Evolutionary conservation across 2,113 vertebrate species (phyloP).

Genomic region (Corythornis madagascariensis): DNA sequence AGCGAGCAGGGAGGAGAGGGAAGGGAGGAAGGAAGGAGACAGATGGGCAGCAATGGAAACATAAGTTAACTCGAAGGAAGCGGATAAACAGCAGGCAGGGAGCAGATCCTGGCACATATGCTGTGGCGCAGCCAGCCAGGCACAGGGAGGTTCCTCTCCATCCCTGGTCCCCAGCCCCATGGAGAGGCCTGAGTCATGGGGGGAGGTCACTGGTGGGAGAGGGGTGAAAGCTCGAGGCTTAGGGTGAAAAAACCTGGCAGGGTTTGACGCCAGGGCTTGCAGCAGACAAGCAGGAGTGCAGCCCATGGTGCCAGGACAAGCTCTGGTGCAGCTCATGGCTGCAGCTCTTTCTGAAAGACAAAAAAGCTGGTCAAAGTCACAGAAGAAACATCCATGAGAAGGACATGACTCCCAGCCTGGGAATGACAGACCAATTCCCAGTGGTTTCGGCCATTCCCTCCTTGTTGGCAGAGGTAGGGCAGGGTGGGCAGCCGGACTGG

Average conservation of each 20-base stretch:
- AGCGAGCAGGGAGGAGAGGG: neutral
- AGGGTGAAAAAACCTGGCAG: fast-evolving
- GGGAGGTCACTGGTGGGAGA: fast-evolving
- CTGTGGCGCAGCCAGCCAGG: conserved; percentile 56
- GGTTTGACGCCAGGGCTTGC: neutral
- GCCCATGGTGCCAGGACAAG: fast-evolving
- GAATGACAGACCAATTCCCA: neutral
- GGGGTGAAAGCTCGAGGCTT: neutral
- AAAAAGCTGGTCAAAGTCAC: neutral
- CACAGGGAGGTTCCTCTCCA: neutral
- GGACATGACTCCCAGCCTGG: neutral
- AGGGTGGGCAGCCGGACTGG: neutral
- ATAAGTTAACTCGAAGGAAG: conserved; percentile 83
- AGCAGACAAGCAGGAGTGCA: fast-evolving
- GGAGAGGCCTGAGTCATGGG: fast-evolving
- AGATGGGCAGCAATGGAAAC: conserved; percentile 79
- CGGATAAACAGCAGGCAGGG: conserved; percentile 81
- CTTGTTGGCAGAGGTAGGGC: neutral
- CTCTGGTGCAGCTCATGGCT: neutral
- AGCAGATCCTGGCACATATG: conserved; percentile 80
- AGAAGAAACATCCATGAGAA: neutral
- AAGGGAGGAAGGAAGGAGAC: conserved; percentile 42
- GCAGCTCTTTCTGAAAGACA: fast-evolving
- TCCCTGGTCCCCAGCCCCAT: neutral
- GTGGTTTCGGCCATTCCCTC: neutral